Evolutionary conservation across 2,797 vertebrate species (phyloP).

Genomic region (Mycteria americana): DNA sequence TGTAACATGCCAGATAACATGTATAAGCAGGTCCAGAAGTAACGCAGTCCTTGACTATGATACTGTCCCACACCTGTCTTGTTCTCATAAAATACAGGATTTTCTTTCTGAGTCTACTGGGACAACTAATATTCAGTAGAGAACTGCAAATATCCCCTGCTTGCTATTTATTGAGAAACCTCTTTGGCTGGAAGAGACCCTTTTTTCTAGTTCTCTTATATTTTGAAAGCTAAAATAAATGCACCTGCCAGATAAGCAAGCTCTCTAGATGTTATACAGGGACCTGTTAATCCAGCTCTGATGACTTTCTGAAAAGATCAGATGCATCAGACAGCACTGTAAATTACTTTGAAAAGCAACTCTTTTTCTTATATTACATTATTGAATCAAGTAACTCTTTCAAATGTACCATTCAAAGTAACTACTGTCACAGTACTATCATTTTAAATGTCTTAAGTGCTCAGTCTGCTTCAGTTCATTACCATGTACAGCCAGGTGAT

Average conservation of each 20-base stretch:
- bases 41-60: background rate
- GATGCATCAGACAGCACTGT: background rate
- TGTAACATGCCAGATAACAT: background rate
- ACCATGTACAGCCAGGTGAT: conserved; percentile 44
- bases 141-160: background rate
- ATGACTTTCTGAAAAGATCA: background rate
- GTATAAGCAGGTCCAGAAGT: background rate
- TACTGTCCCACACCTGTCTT: background rate
- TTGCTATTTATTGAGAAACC: background rate
- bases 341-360: background rate
- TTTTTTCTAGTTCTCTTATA: background rate
- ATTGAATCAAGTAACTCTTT: background rate
- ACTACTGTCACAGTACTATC: background rate
- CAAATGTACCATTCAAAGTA: background rate
- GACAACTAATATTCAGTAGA: background rate
- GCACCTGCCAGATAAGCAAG: background rate
- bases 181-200: background rate
- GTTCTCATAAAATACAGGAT: background rate
- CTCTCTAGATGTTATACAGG: background rate
- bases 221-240: background rate
- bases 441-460: background rate
- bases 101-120: background rate
- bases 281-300: background rate
- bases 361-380: background rate
- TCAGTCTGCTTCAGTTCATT: background rate